These are phyloP conservation scores for Cromileptes altivelis DNA, from an alignment of 2,113 vertebrate species.

Conservation along the genomic window DNA sequence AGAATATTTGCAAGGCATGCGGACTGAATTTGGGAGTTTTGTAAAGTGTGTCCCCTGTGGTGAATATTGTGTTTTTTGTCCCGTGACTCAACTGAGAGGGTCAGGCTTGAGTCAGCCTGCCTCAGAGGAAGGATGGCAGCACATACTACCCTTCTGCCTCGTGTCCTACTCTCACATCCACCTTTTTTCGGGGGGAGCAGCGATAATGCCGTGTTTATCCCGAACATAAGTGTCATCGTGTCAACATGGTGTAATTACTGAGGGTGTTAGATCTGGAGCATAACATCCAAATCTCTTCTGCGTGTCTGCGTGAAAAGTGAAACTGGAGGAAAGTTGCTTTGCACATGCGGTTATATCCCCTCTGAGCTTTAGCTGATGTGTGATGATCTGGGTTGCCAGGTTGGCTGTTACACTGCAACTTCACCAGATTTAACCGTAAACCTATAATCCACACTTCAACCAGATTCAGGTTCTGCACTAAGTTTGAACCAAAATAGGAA, in stretches of 20 bases:
- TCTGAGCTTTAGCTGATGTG: conserved; percentile 44
- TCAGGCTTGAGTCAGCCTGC: conserved; percentile 65
- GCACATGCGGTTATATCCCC: conserved; percentile 31
- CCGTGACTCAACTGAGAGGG: conserved; percentile 70
- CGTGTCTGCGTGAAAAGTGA: background rate
- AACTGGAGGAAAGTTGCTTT: conserved; percentile 1
- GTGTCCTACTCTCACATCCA: conserved; percentile 16
- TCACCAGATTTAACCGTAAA: conserved; percentile 15
- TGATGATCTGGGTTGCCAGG: conserved; percentile 45
- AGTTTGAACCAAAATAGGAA: conserved; percentile 21
- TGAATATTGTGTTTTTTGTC: conserved; percentile 66
- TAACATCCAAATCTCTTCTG: background rate
- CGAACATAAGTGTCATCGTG: conserved; percentile 31
- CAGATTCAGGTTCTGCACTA: conserved; percentile 16
- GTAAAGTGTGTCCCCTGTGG: conserved; percentile 56
- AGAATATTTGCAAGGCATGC: background rate
- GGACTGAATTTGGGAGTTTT: conserved; percentile 42
- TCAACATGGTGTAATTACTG: conserved; percentile 54
- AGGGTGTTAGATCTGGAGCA: conserved; percentile 26
- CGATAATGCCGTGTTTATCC: conserved; percentile 48
- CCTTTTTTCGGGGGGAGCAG: conserved; percentile 37
- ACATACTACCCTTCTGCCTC: conserved; percentile 27
- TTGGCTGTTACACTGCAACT: conserved; percentile 35
- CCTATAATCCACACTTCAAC: conserved; percentile 32
- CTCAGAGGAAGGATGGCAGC: conserved; percentile 53